phyloP scores from a whole-genome alignment of 1,140 invertebrate species.

The Acromyrmex heyeri region DNA sequence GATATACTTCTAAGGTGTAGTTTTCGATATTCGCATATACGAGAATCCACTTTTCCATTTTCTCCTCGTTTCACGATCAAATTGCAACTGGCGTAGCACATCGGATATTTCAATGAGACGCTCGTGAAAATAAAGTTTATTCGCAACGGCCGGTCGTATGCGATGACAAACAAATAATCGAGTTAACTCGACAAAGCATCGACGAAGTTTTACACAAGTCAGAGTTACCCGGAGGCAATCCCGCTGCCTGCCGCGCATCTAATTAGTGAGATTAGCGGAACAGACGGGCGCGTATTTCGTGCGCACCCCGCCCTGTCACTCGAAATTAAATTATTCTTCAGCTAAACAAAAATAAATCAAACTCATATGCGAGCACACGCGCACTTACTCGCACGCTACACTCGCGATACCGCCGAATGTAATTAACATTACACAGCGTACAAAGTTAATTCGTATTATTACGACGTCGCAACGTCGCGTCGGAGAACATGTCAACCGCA shows the following conservation, averaged over 20 bases:
- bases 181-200: slow-evolving; percentile 34
- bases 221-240: slow-evolving; percentile 55
- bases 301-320: neutral
- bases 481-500: slow-evolving; percentile 27
- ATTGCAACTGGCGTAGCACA: neutral
- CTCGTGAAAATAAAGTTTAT: slow-evolving; percentile 53
- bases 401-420: slow-evolving; percentile 16
- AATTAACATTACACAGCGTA: slow-evolving; percentile 13
- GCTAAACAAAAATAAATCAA: slow-evolving; percentile 30
- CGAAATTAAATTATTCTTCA: slow-evolving; percentile 56
- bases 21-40: neutral
- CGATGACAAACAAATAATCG: slow-evolving; percentile 61
- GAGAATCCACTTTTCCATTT: neutral
- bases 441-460: slow-evolving; percentile 46
- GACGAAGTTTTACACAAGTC: slow-evolving; percentile 59
- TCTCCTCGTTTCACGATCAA: neutral
- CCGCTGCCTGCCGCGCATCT: slow-evolving; percentile 34
- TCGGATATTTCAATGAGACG: neutral
- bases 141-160: neutral
- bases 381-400: neutral
- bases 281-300: slow-evolving; percentile 2
- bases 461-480: slow-evolving; percentile 1
- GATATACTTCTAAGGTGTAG: slow-evolving; percentile 23
- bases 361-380: neutral
- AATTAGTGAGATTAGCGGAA: slow-evolving; percentile 62